Conservation (phyloP, 2,113 vertebrate species). For the Oophaga pumilio region DNA sequence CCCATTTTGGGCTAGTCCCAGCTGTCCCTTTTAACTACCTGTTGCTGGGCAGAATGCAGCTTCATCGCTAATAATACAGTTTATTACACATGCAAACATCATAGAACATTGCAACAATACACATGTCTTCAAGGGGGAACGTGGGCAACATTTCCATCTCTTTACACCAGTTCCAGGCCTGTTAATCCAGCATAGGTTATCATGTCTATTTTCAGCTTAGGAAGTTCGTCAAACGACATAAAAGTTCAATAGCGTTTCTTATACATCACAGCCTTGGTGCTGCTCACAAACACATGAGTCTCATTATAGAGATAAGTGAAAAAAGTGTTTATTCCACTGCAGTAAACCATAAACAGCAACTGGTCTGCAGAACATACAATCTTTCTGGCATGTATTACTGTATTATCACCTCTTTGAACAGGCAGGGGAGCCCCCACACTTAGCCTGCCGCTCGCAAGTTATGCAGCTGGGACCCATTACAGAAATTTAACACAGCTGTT, state of each 20-base stretch:
- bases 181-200: neutral
- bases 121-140: too few relatives aligned
- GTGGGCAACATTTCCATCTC: too few relatives aligned
- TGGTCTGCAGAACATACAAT: constrained; percentile 26
- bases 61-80: too few relatives aligned
- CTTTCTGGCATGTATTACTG: constrained; percentile 2
- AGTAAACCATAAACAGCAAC: constrained; percentile 15
- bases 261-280: neutral
- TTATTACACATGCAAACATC: too few relatives aligned
- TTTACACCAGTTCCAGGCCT: neutral
- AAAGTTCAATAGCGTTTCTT: neutral
- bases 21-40: too few relatives aligned
- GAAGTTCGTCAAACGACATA: neutral
- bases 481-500: constrained; percentile 24
- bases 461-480: constrained; percentile 10
- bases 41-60: too few relatives aligned
- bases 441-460: constrained; percentile 12
- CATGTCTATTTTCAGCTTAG: neutral
- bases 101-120: too few relatives aligned
- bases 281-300: neutral
- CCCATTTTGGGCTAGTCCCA: too few relatives aligned
- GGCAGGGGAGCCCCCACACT: constrained; percentile 11
- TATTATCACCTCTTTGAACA: constrained; percentile 31
- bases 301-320: constrained; percentile 4
- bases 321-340: neutral